Conservation (phyloP, 2,113 vertebrate species). For the Trichechus manatus region DNA sequence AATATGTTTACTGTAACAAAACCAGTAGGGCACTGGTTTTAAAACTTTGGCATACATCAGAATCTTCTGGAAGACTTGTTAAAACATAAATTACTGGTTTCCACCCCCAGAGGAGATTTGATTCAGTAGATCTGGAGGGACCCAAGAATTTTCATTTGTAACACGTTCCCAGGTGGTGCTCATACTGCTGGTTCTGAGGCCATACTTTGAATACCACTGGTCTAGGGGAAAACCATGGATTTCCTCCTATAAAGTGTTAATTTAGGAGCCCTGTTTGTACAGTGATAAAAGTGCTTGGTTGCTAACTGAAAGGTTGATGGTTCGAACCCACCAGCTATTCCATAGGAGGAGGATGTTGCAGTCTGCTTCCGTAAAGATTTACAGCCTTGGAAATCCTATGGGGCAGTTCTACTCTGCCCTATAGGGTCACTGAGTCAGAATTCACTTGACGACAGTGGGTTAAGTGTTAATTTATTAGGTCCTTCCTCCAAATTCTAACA, state of each 20-base stretch:
- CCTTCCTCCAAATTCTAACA: slow-evolving; percentile 46
- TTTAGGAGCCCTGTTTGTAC: too few relatives aligned
- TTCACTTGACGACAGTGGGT: too few relatives aligned
- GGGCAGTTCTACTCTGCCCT: too few relatives aligned
- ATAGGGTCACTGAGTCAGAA: too few relatives aligned
- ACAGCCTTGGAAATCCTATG: too few relatives aligned
- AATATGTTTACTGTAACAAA: not conserved
- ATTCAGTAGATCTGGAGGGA: not conserved
- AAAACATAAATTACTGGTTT: not conserved
- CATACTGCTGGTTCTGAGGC: not conserved
- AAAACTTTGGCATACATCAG: not conserved
- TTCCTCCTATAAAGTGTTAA: not conserved
- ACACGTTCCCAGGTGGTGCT: not conserved
- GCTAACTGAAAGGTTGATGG: too few relatives aligned
- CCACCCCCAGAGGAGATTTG: not conserved
- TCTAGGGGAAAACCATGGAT: not conserved
- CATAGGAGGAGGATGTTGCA: too few relatives aligned
- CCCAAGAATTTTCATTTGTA: not conserved
- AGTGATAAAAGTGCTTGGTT: too few relatives aligned
- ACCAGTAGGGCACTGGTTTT: not conserved
- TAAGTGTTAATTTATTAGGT: not conserved
- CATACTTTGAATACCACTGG: not conserved
- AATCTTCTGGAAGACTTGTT: not conserved
- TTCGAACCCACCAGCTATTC: too few relatives aligned
- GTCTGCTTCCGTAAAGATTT: too few relatives aligned